Percentiles rank a stretch among this genome's conserved stretches.
phyloP scores from a whole-genome alignment of 2,888 invertebrate genomes.

The Holacanthella duospinosa region DNA sequence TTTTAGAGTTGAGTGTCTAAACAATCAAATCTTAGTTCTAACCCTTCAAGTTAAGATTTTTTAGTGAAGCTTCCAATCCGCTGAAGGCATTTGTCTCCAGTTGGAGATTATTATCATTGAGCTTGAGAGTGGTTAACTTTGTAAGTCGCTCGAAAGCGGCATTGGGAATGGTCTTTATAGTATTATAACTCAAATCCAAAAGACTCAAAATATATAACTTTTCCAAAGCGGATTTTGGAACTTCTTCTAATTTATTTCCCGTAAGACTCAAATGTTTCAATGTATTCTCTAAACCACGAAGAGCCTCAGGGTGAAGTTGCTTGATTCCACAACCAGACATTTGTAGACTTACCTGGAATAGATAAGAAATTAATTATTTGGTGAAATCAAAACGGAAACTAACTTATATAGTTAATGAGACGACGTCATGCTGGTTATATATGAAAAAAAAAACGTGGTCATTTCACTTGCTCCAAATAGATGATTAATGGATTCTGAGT shows the following conservation, averaged over 20 bases:
- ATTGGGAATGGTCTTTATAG: constrained; percentile 59
- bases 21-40: neutral
- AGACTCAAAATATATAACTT: constrained; percentile 60
- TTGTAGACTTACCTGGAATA: constrained; percentile 55
- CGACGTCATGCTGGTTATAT: neutral
- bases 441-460: neutral
- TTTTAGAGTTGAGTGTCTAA: constrained; percentile 72
- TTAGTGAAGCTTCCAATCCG: constrained; percentile 69
- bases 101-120: constrained; percentile 78
- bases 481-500: too few relatives aligned
- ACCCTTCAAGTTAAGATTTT: constrained; percentile 81
- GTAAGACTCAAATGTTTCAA: constrained; percentile 34
- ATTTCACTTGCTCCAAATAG: too few relatives aligned
- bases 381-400: too few relatives aligned
- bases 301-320: constrained; percentile 59
- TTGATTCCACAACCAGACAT: constrained; percentile 70
- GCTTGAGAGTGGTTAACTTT: constrained; percentile 66
- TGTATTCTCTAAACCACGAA: constrained; percentile 62
- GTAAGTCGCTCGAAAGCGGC: constrained; percentile 62
- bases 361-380: neutral
- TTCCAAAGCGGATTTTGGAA: constrained; percentile 63
- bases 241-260: constrained; percentile 56
- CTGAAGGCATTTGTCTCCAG: constrained; percentile 55
- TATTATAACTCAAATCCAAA: constrained; percentile 74
- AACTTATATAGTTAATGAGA: too few relatives aligned